Evolutionary conservation across 2,113 vertebrate genomes (phyloP).

Genomic region (Protobothrops mucrosquamatus): DNA sequence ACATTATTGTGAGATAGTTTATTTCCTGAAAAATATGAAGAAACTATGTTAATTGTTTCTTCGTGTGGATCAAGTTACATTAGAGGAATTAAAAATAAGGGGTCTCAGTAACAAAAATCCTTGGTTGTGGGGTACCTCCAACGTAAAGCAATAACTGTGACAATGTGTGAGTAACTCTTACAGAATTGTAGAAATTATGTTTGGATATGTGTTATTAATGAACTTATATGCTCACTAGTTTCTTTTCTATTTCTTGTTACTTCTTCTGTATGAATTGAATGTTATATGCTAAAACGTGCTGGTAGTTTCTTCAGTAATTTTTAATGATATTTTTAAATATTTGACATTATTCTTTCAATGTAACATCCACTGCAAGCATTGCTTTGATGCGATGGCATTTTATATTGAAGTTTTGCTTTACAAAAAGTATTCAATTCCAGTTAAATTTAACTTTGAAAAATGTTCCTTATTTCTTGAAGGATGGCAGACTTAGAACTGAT

Average conservation of each 20-base stretch:
- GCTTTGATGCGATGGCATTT: not conserved
- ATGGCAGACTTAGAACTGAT: conserved; percentile 87
- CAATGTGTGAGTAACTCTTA: not conserved
- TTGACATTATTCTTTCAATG: accelerated
- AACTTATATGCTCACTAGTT: too few relatives aligned
- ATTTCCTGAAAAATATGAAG: not conserved
- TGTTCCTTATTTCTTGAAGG: conserved; percentile 66
- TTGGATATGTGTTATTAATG: not conserved
- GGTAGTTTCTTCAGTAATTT: not conserved
- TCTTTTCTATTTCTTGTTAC: too few relatives aligned
- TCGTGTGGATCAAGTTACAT: not conserved
- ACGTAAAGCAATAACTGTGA: not conserved
- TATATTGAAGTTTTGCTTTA: not conserved
- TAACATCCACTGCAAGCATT: not conserved
- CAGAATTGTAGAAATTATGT: not conserved
- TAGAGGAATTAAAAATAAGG: not conserved
- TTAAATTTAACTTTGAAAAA: conserved; percentile 1
- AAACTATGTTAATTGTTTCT: not conserved
- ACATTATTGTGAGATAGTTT: not conserved
- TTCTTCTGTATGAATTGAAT: not conserved
- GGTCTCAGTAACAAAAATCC: not conserved
- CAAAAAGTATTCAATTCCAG: not conserved
- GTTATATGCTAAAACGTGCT: not conserved
- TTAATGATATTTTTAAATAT: accelerated
- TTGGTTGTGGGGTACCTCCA: not conserved